These are phyloP conservation scores for Coronaproctus castanopsis DNA, from an alignment of 2,888 invertebrate genomes.

Conservation along the genomic window DNA sequence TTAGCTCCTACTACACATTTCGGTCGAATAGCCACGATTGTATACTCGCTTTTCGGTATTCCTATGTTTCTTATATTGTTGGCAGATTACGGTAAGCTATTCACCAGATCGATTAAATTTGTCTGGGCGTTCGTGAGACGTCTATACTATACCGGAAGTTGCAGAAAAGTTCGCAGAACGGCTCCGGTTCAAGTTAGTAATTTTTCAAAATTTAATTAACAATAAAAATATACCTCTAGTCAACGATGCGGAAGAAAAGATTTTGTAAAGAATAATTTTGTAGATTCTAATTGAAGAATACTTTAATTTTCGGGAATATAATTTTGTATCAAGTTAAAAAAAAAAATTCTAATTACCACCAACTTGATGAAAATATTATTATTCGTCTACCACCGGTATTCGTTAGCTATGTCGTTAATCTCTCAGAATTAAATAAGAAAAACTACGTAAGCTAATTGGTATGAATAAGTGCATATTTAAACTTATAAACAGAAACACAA, in stretches of 20 bases:
- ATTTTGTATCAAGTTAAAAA: no score
- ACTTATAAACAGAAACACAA: no score
- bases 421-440: no score
- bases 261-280: background rate
- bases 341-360: no score
- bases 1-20: slow-evolving; percentile 74
- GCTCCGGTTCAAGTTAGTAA: slow-evolving; percentile 45
- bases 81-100: slow-evolving; percentile 84
- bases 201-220: background rate
- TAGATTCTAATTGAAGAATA: no score
- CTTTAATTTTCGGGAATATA: no score
- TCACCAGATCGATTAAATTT: slow-evolving; percentile 76
- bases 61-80: slow-evolving; percentile 84
- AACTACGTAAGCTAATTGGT: no score
- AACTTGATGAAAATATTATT: no score
- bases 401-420: no score
- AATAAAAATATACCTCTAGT: background rate
- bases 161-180: slow-evolving; percentile 51
- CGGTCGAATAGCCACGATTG: slow-evolving; percentile 70
- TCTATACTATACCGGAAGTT: slow-evolving; percentile 69
- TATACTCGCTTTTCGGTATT: slow-evolving; percentile 87
- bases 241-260: background rate
- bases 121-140: slow-evolving; percentile 69
- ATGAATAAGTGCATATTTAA: no score
- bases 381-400: no score